Evolutionary conservation across 2,888 invertebrate species (phyloP), one percentile per base, ranked within the genome.

Genomic region (Corythucha ciliata): DNA sequence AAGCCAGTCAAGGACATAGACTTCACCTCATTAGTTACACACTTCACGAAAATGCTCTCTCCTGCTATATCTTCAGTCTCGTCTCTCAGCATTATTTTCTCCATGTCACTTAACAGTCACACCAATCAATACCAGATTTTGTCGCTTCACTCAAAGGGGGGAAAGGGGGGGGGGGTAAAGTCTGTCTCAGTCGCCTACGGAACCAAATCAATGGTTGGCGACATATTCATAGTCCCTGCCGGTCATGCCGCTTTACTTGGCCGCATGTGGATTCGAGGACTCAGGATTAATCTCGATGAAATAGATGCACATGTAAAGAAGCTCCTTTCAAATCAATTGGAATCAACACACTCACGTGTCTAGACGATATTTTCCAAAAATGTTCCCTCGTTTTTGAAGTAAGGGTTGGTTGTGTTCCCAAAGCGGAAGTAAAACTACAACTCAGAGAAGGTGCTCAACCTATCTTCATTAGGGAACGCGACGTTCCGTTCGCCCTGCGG

Each of bases 1-100:
- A 40, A 5, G 18, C 22, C 40, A n/a, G 12, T 40, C 2, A 40
- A 40, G 22, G 3, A 21, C 10, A 40, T 40, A 12, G 37, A 16
- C 3, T 3, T n/a, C n/a, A n/a, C n/a, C n/a, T n/a, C n/a, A n/a
- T n/a, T 37, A 8, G 37, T 37, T 3, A 8, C 3, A 4, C 22
- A 46, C 34, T 34, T 34, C 7, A 4, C 21, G 20, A 21, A 16
- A 20, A 46, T 46, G 29, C 33, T 33, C 34, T 34, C 46, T 32
- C 45, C 37, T 3, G 24, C 33, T 14, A 22, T 33, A 24, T 52
- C 42, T 21, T 42, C 33, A n/a, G n/a, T 21, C 49, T 53, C 20
- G 51, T 51, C 20, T 46, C 45, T 16, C 51, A 51, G 29, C 45
- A 45, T 18, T 51, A 51, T 24, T 51, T 51, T 34, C 27, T 47